Conservation (phyloP, 2,113 vertebrate species). For the Cairina moschata region DNA sequence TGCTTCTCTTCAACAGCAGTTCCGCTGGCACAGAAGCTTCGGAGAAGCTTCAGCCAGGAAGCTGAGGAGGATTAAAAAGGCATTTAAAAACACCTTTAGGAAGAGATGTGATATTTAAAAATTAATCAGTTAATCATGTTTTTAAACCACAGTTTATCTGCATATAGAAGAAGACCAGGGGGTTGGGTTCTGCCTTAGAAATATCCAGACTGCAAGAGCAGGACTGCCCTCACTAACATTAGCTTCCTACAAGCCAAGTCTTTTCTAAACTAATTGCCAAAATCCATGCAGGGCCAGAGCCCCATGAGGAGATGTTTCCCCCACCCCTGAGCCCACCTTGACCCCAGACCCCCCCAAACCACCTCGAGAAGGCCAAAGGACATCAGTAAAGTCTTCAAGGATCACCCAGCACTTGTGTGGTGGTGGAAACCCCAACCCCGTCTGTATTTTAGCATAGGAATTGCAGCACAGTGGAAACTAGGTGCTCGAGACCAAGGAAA, state of each 20-base stretch:
- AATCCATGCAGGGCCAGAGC: background rate
- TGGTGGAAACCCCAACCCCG: background rate
- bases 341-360: too few species aligned
- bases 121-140: background rate
- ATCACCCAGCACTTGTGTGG: background rate
- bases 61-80: background rate
- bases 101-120: background rate
- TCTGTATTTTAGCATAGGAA: background rate
- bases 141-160: background rate
- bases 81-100: background rate
- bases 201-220: background rate
- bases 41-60: background rate
- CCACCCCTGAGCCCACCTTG: background rate
- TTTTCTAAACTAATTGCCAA: background rate
- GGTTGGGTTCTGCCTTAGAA: background rate
- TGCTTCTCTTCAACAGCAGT: background rate
- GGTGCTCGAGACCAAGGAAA: background rate
- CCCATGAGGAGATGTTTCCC: background rate
- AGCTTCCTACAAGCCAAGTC: background rate
- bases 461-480: background rate
- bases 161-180: background rate
- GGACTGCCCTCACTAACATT: fast-evolving
- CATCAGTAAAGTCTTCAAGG: background rate
- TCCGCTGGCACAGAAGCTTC: background rate
- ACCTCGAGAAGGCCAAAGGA: background rate